A percentile compares a stretch with the other conserved stretches of the same genome.
Evolutionary conservation across 37 sponge, comb jelly and placozoan genomes (phyloP).

Genomic region (Geodia barretti): DNA sequence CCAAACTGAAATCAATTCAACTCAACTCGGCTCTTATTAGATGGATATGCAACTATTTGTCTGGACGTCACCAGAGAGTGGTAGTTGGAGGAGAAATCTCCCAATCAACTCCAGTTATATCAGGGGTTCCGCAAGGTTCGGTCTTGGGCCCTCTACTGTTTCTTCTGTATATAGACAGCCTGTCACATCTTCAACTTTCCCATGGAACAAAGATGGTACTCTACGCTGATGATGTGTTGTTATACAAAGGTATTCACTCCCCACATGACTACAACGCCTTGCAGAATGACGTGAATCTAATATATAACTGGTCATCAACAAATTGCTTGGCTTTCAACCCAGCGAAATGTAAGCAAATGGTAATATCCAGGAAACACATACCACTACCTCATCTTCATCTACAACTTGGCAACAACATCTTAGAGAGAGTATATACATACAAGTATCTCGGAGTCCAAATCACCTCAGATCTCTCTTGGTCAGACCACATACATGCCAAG

Average conservation of each 20-base stretch:
- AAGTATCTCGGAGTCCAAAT: slow-evolving; percentile 21
- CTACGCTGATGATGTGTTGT: not conserved
- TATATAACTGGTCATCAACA: too few relatives aligned
- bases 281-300: not conserved
- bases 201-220: not conserved
- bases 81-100: slow-evolving; percentile 1
- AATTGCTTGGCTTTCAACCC: too few relatives aligned
- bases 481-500: not conserved
- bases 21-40: not conserved
- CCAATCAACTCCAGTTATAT: not conserved
- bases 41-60: slow-evolving; percentile 5
- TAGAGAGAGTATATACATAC: not conserved
- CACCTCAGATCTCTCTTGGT: not conserved
- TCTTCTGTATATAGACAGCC: slow-evolving; percentile 2
- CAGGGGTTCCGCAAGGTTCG: slow-evolving; percentile 22
- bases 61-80: not conserved
- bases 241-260: not conserved
- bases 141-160: slow-evolving; percentile 18
- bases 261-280: not conserved
- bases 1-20: not conserved
- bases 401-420: too few relatives aligned
- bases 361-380: too few relatives aligned
- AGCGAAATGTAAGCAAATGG: too few relatives aligned
- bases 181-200: not conserved
- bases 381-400: too few relatives aligned